A percentile compares a stretch with the other conserved stretches of the same genome.
Conservation (phyloP, 2,797 vertebrate genomes). For the Chrysocyon brachyurus region DNA sequence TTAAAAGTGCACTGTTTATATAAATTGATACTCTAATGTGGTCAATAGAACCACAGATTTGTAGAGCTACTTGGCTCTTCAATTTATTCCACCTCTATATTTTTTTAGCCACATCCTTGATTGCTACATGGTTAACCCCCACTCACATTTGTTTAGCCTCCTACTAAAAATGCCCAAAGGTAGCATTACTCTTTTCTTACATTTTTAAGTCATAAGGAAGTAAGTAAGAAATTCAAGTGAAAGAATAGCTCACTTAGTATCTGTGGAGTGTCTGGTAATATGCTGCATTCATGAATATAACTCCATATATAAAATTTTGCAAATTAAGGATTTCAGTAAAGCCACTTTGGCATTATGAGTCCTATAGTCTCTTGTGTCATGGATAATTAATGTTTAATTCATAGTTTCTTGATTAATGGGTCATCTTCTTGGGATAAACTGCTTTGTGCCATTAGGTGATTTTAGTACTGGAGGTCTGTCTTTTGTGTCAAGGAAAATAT, state of each 20-base stretch:
- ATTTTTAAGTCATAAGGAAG: constrained; percentile 52
- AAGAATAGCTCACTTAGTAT: not conserved
- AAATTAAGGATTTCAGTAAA: not conserved
- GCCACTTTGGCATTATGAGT: not conserved
- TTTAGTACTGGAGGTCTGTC: not conserved
- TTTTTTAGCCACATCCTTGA: constrained; percentile 76
- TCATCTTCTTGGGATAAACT: not conserved
- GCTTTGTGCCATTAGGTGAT: not conserved
- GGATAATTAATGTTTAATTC: not conserved
- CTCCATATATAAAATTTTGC: not conserved
- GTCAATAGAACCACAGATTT: constrained; percentile 61
- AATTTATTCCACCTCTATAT: constrained; percentile 61
- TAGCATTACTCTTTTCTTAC: constrained; percentile 7
- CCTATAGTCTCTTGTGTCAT: not conserved
- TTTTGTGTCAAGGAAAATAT: not conserved
- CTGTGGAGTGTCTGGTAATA: not conserved
- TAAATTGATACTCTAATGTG: constrained; percentile 66
- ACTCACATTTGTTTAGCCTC: constrained; percentile 45
- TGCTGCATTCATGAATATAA: not conserved
- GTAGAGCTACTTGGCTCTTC: constrained; percentile 44
- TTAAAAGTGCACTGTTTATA: constrained; percentile 70
- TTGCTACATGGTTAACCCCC: constrained; percentile 48
- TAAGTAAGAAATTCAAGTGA: constrained; percentile 30
- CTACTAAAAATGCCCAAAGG: constrained; percentile 59
- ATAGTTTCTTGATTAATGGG: constrained; percentile 3